phyloP scores from a whole-genome alignment of 2,797 vertebrate genomes.

The Melanotaenia parkinsoni region DNA sequence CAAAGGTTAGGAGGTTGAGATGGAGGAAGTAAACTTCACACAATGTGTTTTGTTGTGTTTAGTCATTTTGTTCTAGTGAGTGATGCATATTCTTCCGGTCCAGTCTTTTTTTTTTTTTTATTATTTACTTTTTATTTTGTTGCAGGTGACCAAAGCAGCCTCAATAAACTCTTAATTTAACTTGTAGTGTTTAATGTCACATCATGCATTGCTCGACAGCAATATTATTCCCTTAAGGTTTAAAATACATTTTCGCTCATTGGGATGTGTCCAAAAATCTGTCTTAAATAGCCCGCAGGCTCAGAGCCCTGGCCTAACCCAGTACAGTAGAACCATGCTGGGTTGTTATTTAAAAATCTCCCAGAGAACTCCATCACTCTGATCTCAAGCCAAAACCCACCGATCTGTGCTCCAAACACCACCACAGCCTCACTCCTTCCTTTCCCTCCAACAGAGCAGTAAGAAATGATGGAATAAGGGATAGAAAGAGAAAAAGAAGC shows the following conservation, averaged over 20 bases:
- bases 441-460: constrained; percentile 53
- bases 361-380: constrained; percentile 61
- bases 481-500: constrained; percentile 28
- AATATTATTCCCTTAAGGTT: constrained; percentile 21
- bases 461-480: constrained; percentile 53
- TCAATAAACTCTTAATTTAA: not conserved
- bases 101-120: not conserved
- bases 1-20: constrained; percentile 36
- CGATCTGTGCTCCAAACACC: constrained; percentile 64
- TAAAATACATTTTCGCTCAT: constrained; percentile 35
- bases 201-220: constrained; percentile 6
- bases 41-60: constrained; percentile 4
- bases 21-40: constrained; percentile 50
- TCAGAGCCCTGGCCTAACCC: constrained; percentile 28
- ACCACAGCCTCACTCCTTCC: constrained; percentile 45
- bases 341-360: constrained; percentile 70
- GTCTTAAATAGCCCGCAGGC: constrained; percentile 60
- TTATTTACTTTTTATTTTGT: not conserved
- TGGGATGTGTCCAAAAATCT: constrained; percentile 31
- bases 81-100: not conserved
- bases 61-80: not conserved
- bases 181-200: constrained; percentile 16
- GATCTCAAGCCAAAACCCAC: constrained; percentile 70
- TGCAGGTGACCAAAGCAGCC: not conserved
- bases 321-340: constrained; percentile 53